These are phyloP conservation scores for Orycteropus afer DNA, from an alignment of 2,113 vertebrate genomes.

Conservation along the genomic window DNA sequence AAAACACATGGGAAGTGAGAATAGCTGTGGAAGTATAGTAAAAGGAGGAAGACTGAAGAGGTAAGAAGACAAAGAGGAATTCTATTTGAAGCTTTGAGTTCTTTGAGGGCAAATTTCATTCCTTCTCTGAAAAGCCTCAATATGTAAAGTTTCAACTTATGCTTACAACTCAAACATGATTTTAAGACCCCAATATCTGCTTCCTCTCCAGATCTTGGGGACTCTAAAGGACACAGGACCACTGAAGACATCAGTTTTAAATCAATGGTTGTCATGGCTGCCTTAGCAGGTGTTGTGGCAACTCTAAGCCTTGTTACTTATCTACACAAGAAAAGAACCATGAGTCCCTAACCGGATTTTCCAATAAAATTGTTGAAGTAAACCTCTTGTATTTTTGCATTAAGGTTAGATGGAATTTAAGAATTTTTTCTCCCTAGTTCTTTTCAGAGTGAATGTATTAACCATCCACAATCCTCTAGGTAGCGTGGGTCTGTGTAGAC, in stretches of 20 bases:
- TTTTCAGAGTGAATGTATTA: background rate
- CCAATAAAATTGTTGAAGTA: conserved; percentile 55
- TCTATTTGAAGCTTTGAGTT: background rate
- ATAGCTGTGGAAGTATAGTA: background rate
- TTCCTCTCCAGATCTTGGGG: conserved; percentile 38
- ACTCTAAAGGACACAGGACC: background rate
- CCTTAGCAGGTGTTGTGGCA: background rate
- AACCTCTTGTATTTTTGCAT: background rate
- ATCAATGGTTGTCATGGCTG: background rate
- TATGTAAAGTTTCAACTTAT: background rate
- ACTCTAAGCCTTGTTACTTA: background rate
- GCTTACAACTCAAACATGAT: background rate
- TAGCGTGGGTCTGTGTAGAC: background rate
- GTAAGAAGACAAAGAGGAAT: background rate
- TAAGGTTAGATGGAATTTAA: background rate
- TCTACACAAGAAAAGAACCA: conserved; percentile 42
- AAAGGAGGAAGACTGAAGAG: background rate
- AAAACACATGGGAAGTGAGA: background rate
- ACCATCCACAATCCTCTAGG: background rate
- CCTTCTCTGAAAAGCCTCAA: background rate
- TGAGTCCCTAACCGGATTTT: background rate
- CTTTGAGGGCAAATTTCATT: background rate
- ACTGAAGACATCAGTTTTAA: background rate
- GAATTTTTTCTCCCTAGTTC: background rate
- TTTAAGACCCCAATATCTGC: background rate